Conservation (phyloP, 2,797 vertebrate species). For the Cottoperca gobio region DNA sequence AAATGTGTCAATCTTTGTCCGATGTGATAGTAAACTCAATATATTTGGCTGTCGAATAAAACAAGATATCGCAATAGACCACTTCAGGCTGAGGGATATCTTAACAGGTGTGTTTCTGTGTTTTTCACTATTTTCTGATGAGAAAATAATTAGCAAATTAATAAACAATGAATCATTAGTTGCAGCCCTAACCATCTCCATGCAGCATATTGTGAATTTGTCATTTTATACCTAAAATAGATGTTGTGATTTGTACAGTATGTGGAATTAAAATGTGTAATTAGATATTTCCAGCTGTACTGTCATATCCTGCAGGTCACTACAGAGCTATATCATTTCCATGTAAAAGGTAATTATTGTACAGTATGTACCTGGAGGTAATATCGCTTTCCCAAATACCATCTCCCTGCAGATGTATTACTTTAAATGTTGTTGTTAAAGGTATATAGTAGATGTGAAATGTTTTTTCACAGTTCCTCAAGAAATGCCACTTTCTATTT, state of each 20-base stretch:
- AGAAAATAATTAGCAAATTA: not conserved
- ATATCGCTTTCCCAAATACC: not conserved
- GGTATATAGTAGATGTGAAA: conserved; percentile 2
- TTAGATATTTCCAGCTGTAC: not conserved
- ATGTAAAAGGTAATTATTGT: not conserved
- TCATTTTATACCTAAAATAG: conserved; percentile 2
- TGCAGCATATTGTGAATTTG: conserved; percentile 2
- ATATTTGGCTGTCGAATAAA: not conserved
- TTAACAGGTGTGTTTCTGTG: not conserved
- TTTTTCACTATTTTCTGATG: not conserved
- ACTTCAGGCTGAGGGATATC: not conserved
- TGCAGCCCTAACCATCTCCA: not conserved
- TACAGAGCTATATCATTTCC: not conserved
- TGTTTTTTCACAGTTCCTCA: not conserved
- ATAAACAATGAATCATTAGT: not conserved
- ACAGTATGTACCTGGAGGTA: not conserved
- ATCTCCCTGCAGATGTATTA: conserved; percentile 19
- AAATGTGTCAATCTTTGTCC: not conserved
- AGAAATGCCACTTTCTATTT: conserved; percentile 6
- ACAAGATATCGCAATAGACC: not conserved
- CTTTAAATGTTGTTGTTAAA: conserved; percentile 22
- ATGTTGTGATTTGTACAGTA: conserved; percentile 30
- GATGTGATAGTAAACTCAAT: not conserved
- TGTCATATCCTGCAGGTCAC: not conserved
- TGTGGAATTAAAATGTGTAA: conserved; percentile 9